phyloP scores from a whole-genome alignment of 2,888 invertebrate genomes.

The Epistrophella euchroma region DNA sequence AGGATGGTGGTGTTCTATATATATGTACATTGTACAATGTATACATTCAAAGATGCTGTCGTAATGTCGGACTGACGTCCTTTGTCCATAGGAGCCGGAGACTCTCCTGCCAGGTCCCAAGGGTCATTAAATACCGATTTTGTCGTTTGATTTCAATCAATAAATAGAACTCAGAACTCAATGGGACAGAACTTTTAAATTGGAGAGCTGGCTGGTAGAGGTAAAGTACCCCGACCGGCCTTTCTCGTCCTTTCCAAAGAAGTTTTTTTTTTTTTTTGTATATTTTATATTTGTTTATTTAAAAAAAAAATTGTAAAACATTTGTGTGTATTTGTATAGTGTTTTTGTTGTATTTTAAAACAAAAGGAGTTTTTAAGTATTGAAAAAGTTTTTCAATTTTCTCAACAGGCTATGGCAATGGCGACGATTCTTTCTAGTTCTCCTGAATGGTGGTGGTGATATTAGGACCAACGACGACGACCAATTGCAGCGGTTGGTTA shows the following conservation, averaged over 20 bases:
- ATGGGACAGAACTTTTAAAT: slow-evolving; percentile 75
- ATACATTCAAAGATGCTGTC: background rate
- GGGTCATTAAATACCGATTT: slow-evolving; percentile 75
- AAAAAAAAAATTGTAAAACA: slow-evolving; percentile 39
- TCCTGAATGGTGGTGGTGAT: background rate
- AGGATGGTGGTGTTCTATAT: background rate
- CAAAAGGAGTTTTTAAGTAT: slow-evolving; percentile 71
- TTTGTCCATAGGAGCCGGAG: slow-evolving; percentile 1
- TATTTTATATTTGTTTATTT: slow-evolving; percentile 22
- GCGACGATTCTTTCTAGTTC: slow-evolving; percentile 13
- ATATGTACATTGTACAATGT: background rate
- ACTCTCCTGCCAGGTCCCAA: slow-evolving; percentile 50
- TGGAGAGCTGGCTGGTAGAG: slow-evolving; percentile 20
- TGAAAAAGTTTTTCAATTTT: slow-evolving; percentile 76
- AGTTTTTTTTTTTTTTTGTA: background rate
- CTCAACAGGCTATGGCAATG: slow-evolving; percentile 45
- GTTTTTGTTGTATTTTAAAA: slow-evolving; percentile 42
- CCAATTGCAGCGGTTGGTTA: slow-evolving; percentile 66
- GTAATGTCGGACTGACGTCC: slow-evolving; percentile 12
- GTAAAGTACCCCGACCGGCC: background rate
- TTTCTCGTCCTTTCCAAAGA: background rate
- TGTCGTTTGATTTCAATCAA: slow-evolving; percentile 76
- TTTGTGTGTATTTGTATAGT: slow-evolving; percentile 23
- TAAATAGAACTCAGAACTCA: slow-evolving; percentile 74
- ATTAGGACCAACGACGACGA: slow-evolving; percentile 49